Percentiles rank a stretch among this genome's conserved stretches.
These are phyloP conservation scores for Halocaridina rubra DNA, from an alignment of 2,888 invertebrate genomes.

Conservation along the genomic window DNA sequence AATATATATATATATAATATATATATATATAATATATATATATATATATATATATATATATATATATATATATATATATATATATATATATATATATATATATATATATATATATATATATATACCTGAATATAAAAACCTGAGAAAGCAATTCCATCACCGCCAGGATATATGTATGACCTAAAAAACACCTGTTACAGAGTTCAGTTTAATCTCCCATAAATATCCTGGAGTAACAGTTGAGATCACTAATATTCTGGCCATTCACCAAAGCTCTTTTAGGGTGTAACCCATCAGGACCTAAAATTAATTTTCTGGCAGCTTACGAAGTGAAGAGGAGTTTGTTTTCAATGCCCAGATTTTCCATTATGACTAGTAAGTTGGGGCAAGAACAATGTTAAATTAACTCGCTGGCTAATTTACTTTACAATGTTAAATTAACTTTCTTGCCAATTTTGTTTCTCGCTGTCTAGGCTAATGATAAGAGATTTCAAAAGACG, in stretches of 20 bases:
- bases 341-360: slow-evolving; percentile 9
- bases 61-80: too few relatives aligned
- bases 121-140: slow-evolving; percentile 51
- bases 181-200: neutral
- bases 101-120: too few relatives aligned
- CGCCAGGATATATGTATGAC: slow-evolving; percentile 15
- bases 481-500: slow-evolving; percentile 31
- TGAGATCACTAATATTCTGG: slow-evolving; percentile 10
- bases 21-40: too few relatives aligned
- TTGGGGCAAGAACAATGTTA: slow-evolving; percentile 21
- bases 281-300: too few relatives aligned
- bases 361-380: slow-evolving; percentile 50
- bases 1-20: too few relatives aligned
- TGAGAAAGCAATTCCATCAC: slow-evolving; percentile 47
- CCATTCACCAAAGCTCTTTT: slow-evolving; percentile 27
- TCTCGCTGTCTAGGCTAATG: slow-evolving; percentile 34
- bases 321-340: slow-evolving; percentile 4
- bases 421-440: too few relatives aligned
- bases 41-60: too few relatives aligned
- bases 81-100: too few relatives aligned
- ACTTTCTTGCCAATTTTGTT: slow-evolving; percentile 13
- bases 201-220: neutral
- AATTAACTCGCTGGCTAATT: too few relatives aligned
- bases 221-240: slow-evolving; percentile 1
- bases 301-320: neutral